Evolutionary conservation across 2,797 vertebrate genomes (phyloP).

Genomic region (Erithacus rubecula): DNA sequence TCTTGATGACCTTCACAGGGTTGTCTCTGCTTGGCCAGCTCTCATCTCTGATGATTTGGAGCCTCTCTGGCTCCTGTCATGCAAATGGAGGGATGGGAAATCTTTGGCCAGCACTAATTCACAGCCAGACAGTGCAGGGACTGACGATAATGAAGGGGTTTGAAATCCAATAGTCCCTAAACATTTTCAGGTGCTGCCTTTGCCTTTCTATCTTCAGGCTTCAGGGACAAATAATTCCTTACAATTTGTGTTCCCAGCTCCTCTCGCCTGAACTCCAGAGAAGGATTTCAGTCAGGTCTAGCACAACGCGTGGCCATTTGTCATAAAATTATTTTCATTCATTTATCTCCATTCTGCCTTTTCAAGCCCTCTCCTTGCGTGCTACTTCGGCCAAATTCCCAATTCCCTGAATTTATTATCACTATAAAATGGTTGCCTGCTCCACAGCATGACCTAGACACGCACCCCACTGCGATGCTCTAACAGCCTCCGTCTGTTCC

Average conservation of each 20-base stretch:
- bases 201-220: not conserved
- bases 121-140: not conserved
- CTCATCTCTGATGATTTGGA: not conserved
- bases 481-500: slow-evolving; percentile 60
- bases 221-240: slow-evolving; percentile 20
- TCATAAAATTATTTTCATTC: slow-evolving; percentile 38
- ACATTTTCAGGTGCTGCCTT: not conserved
- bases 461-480: slow-evolving; percentile 42
- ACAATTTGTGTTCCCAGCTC: not conserved
- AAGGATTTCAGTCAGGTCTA: not conserved
- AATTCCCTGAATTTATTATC: slow-evolving; percentile 70
- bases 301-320: not conserved
- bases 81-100: not conserved
- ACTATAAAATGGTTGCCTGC: slow-evolving; percentile 58
- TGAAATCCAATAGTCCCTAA: slow-evolving; percentile 12
- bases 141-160: not conserved
- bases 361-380: not conserved
- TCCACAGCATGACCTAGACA: slow-evolving; percentile 56
- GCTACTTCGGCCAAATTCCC: slow-evolving; percentile 52
- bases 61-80: not conserved
- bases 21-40: not conserved
- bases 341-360: slow-evolving; percentile 55
- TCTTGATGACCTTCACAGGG: not conserved
- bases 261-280: not conserved
- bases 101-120: not conserved